phyloP scores from a whole-genome alignment of 2,888 invertebrate genomes.

The Trissolcus japonicus region DNA sequence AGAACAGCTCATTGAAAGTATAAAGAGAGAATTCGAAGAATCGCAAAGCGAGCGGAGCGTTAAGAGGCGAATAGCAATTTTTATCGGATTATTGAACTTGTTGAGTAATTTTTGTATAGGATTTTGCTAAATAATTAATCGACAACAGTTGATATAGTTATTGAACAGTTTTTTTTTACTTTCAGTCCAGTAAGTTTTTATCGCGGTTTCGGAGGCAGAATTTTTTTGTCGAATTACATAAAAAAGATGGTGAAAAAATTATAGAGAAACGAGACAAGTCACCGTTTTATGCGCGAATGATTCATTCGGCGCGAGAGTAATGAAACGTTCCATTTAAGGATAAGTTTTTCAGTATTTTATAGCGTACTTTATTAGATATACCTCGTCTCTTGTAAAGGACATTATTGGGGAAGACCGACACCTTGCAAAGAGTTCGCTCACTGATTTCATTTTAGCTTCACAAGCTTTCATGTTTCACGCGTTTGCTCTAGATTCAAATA shows the following conservation, averaged over 20 bases:
- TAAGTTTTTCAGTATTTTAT: slow-evolving; percentile 65
- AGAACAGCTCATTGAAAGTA: too few relatives aligned
- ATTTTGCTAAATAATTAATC: slow-evolving; percentile 31
- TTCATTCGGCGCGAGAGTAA: slow-evolving; percentile 6
- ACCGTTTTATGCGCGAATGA: slow-evolving; percentile 6
- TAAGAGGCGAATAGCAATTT: slow-evolving; percentile 27
- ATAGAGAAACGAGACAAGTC: not conserved
- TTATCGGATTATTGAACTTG: slow-evolving; percentile 34
- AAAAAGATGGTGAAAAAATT: too few relatives aligned
- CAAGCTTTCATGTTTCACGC: slow-evolving; percentile 47
- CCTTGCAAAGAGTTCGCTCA: slow-evolving; percentile 45
- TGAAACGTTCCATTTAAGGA: slow-evolving; percentile 47
- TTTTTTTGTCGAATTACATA: too few relatives aligned
- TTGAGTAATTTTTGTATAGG: slow-evolving; percentile 20
- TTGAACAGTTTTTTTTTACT: slow-evolving; percentile 3
- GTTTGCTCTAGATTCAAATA: slow-evolving; percentile 49
- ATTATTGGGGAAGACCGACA: slow-evolving; percentile 38
- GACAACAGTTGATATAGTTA: slow-evolving; percentile 11
- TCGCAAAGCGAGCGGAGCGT: slow-evolving; percentile 26
- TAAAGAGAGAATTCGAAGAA: slow-evolving; percentile 8
- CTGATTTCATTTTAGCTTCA: slow-evolving; percentile 44
- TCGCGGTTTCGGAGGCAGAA: not conserved
- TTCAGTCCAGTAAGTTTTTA: not conserved
- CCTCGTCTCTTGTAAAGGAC: slow-evolving; percentile 42
- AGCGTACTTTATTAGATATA: slow-evolving; percentile 65